phyloP scores from a whole-genome alignment of 2,888 invertebrate genomes.

The Endotricha flammealis region DNA sequence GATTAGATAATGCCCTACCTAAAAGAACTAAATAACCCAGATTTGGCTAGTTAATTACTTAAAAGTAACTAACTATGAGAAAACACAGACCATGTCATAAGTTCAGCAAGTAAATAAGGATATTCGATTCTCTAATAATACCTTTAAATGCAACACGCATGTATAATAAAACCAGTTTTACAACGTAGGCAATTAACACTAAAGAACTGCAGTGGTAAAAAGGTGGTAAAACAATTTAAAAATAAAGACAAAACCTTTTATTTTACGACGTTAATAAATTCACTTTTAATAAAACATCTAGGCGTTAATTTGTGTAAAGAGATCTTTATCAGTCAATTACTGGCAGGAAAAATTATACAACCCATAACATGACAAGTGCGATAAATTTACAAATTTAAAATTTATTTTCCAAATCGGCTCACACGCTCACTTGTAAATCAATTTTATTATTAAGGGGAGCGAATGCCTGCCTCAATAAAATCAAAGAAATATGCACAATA shows the following conservation, averaged over 20 bases:
- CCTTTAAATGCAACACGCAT: too few relatives aligned
- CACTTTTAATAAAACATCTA: constrained; percentile 5
- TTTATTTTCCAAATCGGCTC: constrained; percentile 30
- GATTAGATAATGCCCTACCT: too few relatives aligned
- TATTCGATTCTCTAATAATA: too few relatives aligned
- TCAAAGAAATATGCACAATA: constrained; percentile 18
- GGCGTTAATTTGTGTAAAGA: constrained; percentile 12
- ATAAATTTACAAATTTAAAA: constrained; percentile 7
- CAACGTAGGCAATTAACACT: too few relatives aligned
- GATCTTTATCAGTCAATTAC: constrained; percentile 11
- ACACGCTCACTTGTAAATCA: constrained; percentile 34
- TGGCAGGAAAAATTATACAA: constrained; percentile 4
- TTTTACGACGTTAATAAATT: constrained; percentile 8
- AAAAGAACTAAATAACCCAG: too few relatives aligned
- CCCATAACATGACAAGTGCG: constrained; percentile 2
- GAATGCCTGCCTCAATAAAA: constrained; percentile 33
- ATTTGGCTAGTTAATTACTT: too few relatives aligned
- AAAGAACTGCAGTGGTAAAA: too few relatives aligned
- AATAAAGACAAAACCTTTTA: constrained; percentile 1
- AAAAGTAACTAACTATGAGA: too few relatives aligned
- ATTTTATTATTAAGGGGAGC: constrained; percentile 36
- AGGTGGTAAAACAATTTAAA: too few relatives aligned
- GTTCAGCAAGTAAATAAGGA: too few relatives aligned
- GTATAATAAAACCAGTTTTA: too few relatives aligned
- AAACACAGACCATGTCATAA: too few relatives aligned